These are phyloP conservation scores for Lasioglossum calceatum DNA, from an alignment of 2,888 invertebrate genomes.

Conservation along the genomic window DNA sequence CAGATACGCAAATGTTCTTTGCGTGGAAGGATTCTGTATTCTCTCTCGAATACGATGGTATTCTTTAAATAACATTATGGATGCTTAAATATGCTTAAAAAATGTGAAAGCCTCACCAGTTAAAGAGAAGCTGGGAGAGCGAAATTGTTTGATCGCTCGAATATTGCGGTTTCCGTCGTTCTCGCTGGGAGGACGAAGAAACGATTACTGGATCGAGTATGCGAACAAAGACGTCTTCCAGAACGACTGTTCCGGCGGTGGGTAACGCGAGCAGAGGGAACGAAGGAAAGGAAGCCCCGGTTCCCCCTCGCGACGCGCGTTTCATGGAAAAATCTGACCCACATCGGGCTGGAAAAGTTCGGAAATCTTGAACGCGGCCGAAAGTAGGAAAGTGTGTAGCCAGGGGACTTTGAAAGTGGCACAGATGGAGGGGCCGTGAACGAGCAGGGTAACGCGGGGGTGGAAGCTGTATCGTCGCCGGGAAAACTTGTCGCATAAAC, in stretches of 20 bases:
- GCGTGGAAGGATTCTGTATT: not conserved
- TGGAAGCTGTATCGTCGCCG: slow-evolving; percentile 21
- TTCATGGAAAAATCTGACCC: slow-evolving; percentile 60
- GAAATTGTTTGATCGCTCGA: not conserved
- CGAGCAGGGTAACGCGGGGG: not conserved
- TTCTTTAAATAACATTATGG: no score
- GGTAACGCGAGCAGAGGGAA: slow-evolving; percentile 23
- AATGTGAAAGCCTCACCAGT: no score
- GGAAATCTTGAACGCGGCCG: slow-evolving; percentile 40
- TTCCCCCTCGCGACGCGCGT: slow-evolving; percentile 28
- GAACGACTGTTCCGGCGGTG: slow-evolving; percentile 40
- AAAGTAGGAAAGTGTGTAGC: slow-evolving; percentile 44
- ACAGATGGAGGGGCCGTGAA: not conserved
- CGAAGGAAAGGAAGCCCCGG: not conserved
- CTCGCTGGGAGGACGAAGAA: not conserved
- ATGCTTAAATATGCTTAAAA: no score
- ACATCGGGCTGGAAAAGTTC: slow-evolving; percentile 51
- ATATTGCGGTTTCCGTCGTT: not conserved
- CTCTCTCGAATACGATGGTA: no score
- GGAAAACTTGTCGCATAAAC: slow-evolving; percentile 42
- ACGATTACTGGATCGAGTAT: not conserved
- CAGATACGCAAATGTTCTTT: not conserved
- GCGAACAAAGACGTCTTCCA: not conserved
- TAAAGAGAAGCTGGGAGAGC: not conserved
- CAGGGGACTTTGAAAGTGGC: slow-evolving; percentile 31